phyloP scores from a whole-genome alignment of 2,113 vertebrate genomes.

The Cynoglossus semilaevis region DNA sequence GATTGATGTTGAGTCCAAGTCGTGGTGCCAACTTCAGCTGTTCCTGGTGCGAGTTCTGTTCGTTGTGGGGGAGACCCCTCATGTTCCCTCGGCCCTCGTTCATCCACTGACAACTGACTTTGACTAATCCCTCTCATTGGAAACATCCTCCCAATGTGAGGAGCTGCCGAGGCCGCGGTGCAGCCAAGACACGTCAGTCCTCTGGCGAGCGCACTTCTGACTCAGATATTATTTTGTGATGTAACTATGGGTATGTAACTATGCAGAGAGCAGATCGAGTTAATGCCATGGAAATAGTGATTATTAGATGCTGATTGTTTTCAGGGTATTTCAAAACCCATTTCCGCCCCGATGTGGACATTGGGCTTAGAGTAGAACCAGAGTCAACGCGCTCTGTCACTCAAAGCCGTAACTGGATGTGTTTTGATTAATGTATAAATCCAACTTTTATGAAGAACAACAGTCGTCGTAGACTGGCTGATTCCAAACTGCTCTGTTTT shows the following conservation, averaged over 20 bases:
- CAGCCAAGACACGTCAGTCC: slow-evolving; percentile 18
- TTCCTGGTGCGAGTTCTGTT: background rate
- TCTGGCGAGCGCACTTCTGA: slow-evolving; percentile 4
- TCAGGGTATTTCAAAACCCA: too few species aligned
- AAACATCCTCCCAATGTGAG: slow-evolving; percentile 40
- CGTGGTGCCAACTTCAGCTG: slow-evolving; percentile 3
- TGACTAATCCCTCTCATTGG: slow-evolving; percentile 53
- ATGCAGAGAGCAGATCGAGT: background rate
- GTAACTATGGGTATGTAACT: slow-evolving; percentile 2
- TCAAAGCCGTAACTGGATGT: too few species aligned
- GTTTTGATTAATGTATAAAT: too few species aligned
- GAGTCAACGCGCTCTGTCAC: too few species aligned
- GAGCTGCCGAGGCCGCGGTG: slow-evolving; percentile 42
- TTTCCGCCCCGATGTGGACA: too few species aligned
- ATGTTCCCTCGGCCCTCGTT: slow-evolving; percentile 43
- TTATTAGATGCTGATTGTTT: background rate
- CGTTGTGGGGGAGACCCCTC: slow-evolving; percentile 17
- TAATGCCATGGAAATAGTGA: background rate
- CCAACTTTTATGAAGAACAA: too few species aligned
- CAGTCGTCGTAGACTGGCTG: too few species aligned
- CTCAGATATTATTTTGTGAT: slow-evolving; percentile 9
- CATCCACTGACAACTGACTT: slow-evolving; percentile 49
- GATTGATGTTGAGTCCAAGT: background rate
- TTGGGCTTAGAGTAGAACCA: too few species aligned
- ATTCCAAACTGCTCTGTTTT: too few species aligned